Conservation (phyloP, 2,797 vertebrate species). For the Gymnocypris eckloni region DNA sequence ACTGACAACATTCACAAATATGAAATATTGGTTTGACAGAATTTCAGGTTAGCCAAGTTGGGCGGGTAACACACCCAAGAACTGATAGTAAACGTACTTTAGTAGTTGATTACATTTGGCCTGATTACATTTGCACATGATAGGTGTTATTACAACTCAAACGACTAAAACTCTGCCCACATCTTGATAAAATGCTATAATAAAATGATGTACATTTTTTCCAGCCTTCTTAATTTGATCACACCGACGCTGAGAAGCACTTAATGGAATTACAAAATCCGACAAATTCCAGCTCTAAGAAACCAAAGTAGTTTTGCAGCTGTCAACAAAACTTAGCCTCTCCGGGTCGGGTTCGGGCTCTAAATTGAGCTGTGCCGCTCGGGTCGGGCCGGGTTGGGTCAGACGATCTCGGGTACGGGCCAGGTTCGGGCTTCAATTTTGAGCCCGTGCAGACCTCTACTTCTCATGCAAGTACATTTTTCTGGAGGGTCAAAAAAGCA, state of each 20-base stretch:
- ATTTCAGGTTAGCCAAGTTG: neutral
- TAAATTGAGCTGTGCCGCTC: no score
- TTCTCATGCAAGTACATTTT: neutral
- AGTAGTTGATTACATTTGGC: neutral
- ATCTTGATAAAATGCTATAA: neutral
- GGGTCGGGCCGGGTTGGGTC: no score
- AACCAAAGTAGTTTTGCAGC: neutral
- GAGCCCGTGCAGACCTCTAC: no score
- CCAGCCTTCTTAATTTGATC: neutral
- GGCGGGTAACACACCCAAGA: neutral
- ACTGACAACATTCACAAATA: neutral
- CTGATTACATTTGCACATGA: constrained; percentile 7
- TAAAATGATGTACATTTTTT: neutral
- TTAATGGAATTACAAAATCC: neutral
- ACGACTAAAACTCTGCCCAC: neutral
- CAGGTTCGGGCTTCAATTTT: no score
- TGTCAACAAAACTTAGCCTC: neutral
- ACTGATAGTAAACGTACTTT: neutral
- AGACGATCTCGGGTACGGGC: no score
- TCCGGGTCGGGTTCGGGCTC: no score
- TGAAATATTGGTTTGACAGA: neutral
- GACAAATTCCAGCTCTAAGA: neutral
- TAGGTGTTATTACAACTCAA: neutral
- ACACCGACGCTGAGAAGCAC: neutral
- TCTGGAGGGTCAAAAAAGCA: neutral